Percentiles rank a stretch among this genome's conserved stretches.
phyloP scores from a whole-genome alignment of 23 tunicate species.

The Aplidium turbinatum region DNA sequence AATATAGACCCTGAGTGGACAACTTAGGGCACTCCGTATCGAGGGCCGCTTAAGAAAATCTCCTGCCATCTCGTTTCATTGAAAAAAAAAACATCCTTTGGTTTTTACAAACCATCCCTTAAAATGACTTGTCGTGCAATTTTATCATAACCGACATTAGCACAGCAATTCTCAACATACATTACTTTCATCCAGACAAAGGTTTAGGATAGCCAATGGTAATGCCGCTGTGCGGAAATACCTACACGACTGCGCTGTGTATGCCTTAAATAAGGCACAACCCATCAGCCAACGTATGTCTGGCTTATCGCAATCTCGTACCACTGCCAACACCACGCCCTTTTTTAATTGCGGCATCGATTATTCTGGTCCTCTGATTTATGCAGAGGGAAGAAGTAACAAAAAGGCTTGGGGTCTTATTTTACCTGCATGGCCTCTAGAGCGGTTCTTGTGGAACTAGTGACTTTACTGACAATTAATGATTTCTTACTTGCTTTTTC shows the following conservation, averaged over 20 bases:
- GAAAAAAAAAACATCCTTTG: no score
- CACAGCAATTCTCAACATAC: conserved; percentile 14
- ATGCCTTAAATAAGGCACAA: not conserved
- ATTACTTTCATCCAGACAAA: not conserved
- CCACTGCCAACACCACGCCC: conserved; percentile 6
- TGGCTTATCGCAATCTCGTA: not conserved
- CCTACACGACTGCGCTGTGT: not conserved
- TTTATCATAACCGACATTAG: not conserved
- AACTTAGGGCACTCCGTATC: no score
- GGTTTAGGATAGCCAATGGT: conserved; percentile 9
- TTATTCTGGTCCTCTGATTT: conserved; percentile 14
- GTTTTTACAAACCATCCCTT: conserved; percentile 12
- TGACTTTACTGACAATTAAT: not conserved
- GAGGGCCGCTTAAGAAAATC: no score
- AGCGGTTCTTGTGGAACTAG: conserved; percentile 5
- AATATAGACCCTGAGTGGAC: no score
- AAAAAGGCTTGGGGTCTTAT: conserved; percentile 18
- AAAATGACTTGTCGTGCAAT: not conserved
- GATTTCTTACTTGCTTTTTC: conserved; percentile 11
- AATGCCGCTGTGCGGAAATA: not conserved
- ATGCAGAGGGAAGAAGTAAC: conserved; percentile 6
- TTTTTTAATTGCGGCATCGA: not conserved
- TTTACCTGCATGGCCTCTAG: conserved; percentile 9
- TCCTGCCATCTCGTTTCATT: no score
- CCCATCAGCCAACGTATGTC: conserved; percentile 13